Conservation (phyloP, 2,888 invertebrate genomes). For the Prosopocoilus inquinatus region DNA sequence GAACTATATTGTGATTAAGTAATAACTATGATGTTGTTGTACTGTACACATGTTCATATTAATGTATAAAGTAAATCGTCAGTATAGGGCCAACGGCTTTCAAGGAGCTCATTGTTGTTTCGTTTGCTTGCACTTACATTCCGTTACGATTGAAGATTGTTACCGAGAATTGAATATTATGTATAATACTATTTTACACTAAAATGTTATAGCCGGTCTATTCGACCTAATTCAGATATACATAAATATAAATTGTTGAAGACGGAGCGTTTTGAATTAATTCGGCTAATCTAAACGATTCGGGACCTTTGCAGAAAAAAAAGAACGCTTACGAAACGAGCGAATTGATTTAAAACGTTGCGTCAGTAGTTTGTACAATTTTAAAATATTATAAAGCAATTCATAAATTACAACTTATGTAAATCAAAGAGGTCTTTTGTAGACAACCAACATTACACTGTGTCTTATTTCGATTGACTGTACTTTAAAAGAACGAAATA, state of each 20-base stretch:
- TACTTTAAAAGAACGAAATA: constrained; percentile 13
- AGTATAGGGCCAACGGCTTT: constrained; percentile 3
- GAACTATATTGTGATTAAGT: constrained; percentile 12
- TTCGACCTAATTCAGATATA: constrained; percentile 2
- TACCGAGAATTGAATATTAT: neutral
- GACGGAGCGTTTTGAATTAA: too few species aligned
- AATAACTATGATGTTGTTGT: constrained; percentile 4
- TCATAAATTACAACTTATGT: neutral
- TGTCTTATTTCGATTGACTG: constrained; percentile 13
- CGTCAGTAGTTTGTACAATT: neutral
- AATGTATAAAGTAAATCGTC: neutral
- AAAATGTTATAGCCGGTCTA: constrained; percentile 7
- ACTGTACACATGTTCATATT: constrained; percentile 12
- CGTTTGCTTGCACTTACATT: constrained; percentile 2
- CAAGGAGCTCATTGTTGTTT: constrained; percentile 2
- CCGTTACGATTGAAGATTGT: neutral
- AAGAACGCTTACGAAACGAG: neutral
- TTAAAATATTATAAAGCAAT: neutral
- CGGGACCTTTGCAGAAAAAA: neutral
- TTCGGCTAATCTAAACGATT: neutral
- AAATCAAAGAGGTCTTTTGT: constrained; percentile 3
- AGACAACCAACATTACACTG: constrained; percentile 10
- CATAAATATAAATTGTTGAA: constrained; percentile 2
- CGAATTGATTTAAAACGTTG: neutral
- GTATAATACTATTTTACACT: neutral